phyloP scores from a whole-genome alignment of 2,888 invertebrate species.

The Tetheella fluctuosa region DNA sequence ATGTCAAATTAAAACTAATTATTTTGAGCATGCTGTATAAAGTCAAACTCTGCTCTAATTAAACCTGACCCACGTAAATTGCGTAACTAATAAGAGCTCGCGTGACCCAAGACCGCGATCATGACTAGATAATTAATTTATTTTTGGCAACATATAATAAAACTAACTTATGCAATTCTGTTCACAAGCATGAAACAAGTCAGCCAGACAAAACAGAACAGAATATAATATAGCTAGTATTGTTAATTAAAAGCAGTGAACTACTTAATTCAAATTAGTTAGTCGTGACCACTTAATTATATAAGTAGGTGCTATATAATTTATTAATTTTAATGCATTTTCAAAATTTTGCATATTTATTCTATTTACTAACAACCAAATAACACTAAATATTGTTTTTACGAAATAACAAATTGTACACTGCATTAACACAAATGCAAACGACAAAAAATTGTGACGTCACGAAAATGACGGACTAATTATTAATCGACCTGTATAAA shows the following conservation, averaged over 20 bases:
- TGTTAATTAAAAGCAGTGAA: neutral
- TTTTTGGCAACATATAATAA: neutral
- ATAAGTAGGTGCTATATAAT: neutral
- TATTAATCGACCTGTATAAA: neutral
- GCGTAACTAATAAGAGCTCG: neutral
- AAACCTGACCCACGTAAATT: neutral
- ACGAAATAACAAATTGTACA: no score
- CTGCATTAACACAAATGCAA: no score
- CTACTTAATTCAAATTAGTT: neutral
- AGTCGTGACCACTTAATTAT: slow-evolving; percentile 3
- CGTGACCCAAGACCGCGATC: neutral
- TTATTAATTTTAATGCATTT: no score
- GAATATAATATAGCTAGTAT: neutral
- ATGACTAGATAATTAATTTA: slow-evolving; percentile 8
- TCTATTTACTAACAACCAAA: no score
- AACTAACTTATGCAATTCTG: slow-evolving; percentile 2
- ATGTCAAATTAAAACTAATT: neutral
- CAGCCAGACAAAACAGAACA: neutral
- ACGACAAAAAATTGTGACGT: no score
- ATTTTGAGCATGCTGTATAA: neutral
- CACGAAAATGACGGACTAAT: no score
- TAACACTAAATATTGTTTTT: no score
- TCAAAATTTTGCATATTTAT: no score
- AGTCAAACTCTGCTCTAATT: neutral
- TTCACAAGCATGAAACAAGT: neutral